Conservation (phyloP, 2,888 invertebrate genomes). For the Pammene aurita region DNA sequence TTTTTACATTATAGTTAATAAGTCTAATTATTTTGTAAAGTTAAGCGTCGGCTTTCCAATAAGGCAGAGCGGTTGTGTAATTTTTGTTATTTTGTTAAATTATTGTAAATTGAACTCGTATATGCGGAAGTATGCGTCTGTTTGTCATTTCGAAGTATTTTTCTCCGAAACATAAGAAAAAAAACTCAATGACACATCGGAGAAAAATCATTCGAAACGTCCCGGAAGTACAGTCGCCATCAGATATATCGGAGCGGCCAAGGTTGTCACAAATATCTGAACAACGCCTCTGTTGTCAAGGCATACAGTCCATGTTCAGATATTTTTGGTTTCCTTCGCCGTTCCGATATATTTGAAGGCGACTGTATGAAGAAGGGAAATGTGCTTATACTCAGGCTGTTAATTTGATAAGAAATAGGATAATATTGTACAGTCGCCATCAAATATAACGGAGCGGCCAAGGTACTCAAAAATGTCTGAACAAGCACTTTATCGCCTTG, state of each 20-base stretch:
- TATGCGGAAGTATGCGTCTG: constrained; percentile 15
- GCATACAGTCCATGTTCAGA: too few relatives aligned
- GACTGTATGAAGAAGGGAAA: background rate
- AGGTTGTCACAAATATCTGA: too few relatives aligned
- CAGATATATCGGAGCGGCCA: too few relatives aligned
- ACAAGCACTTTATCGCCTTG: too few relatives aligned
- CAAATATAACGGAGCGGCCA: too few relatives aligned
- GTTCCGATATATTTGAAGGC: too few relatives aligned
- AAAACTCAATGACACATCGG: background rate
- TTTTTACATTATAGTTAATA: background rate
- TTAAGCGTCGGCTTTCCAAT: constrained; percentile 9
- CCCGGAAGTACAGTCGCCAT: background rate
- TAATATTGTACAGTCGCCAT: too few relatives aligned
- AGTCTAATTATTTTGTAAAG: background rate
- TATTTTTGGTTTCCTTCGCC: too few relatives aligned
- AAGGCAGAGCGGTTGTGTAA: constrained; percentile 38
- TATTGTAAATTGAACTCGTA: constrained; percentile 29
- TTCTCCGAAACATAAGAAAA: background rate
- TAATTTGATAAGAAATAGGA: background rate
- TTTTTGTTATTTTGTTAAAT: constrained; percentile 37
- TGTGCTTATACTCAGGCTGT: constrained; percentile 10
- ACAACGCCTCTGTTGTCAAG: too few relatives aligned
- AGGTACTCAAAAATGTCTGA: too few relatives aligned
- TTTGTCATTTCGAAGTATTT: background rate
- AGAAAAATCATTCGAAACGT: background rate